phyloP scores from a whole-genome alignment of 2,888 invertebrate genomes.

The Cyclophora albipunctata region DNA sequence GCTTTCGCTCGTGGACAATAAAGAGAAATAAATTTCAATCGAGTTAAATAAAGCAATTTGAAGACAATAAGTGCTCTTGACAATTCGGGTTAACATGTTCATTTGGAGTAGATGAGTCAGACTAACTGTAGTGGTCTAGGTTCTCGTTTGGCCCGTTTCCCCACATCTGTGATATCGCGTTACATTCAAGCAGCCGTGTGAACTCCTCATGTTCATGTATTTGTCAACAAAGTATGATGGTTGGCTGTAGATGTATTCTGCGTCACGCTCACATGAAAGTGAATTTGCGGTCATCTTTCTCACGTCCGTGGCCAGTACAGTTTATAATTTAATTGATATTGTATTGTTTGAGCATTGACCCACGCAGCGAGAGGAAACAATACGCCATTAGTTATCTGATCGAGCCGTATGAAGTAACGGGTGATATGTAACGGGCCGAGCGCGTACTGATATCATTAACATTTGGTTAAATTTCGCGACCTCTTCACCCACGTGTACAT shows the following conservation, averaged over 20 bases:
- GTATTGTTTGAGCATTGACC: slow-evolving; percentile 17
- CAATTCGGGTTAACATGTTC: slow-evolving; percentile 51
- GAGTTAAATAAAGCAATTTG: slow-evolving; percentile 34
- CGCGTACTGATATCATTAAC: slow-evolving; percentile 22
- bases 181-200: slow-evolving; percentile 46
- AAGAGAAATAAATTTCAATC: slow-evolving; percentile 27
- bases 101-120: slow-evolving; percentile 54
- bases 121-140: slow-evolving; percentile 53
- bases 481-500: slow-evolving; percentile 26
- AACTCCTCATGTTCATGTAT: slow-evolving; percentile 42
- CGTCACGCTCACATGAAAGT: slow-evolving; percentile 19
- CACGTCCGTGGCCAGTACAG: too few species aligned
- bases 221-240: slow-evolving; percentile 29
- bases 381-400: slow-evolving; percentile 36
- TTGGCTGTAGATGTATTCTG: slow-evolving; percentile 21
- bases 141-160: slow-evolving; percentile 56
- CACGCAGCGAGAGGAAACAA: slow-evolving; percentile 45
- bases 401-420: slow-evolving; percentile 29
- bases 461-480: slow-evolving; percentile 25
- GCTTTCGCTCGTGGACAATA: slow-evolving; percentile 15
- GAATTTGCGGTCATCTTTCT: slow-evolving; percentile 8
- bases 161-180: slow-evolving; percentile 57
- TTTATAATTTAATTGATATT: too few species aligned
- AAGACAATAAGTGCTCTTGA: slow-evolving; percentile 41
- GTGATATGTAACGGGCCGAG: slow-evolving; percentile 31